Evolutionary conservation across 2,888 invertebrate genomes (phyloP), one percentile per base, ranked within the genome.

Genomic region (Eristalinus aeneus): DNA sequence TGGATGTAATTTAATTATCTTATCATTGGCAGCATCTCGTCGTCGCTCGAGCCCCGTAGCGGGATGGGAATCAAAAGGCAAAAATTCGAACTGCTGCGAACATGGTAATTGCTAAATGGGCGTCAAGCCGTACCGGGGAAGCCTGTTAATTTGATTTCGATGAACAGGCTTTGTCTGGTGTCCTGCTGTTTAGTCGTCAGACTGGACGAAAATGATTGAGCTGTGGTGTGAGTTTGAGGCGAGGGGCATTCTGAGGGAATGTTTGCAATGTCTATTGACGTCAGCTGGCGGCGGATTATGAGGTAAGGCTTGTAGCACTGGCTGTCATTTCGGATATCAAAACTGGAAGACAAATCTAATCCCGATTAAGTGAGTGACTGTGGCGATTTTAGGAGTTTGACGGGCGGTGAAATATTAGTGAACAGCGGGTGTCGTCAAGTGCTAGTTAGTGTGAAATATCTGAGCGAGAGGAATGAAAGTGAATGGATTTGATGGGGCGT

Each of bases 1-100:
- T 65, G 56, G 20, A 23, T 74, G 54, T 76, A 74, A 64, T 74
- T 64, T 22, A 64, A 74, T 74, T 64, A 74, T 23, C 16, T 74
- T 54, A 32, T 36, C 34, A 46, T 16, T 46, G 16, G 46, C 16
- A 46, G n/a, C 46, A 46, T 46, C 46, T n/a, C 10, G 34, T 34
- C 16, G 46, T n/a, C 39, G 16, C 6, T 16, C 16, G 46, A 8
- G 1, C 6, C 1, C 9, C 1, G 4, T 53, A 3, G 53, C 1
- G 53, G 22, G 56, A 5, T 22, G 20, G 22, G 20, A 56, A 56
- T 56, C 56, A 23, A 12, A 46, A 46, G 16, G n/a, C 6, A 16
- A 46, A 46, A 6, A 27, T 27, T 5, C 34, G 16, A 46, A 46
- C 16, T 46, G 23, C 56, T 56, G 56, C 23, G 56, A 22, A 10